phyloP scores from a whole-genome alignment of 2,888 invertebrate species.

The Papilio gigon region DNA sequence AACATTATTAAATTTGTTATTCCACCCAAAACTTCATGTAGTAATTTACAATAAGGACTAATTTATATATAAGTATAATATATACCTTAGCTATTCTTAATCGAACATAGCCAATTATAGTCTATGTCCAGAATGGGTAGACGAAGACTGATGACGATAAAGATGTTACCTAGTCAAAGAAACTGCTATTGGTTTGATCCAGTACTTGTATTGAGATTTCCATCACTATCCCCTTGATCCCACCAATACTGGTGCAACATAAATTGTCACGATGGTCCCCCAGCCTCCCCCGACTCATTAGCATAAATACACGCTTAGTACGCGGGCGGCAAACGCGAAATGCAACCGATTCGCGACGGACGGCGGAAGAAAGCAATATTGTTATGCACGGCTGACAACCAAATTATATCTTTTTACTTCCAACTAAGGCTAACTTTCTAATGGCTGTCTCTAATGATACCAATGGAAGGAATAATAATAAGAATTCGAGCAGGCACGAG shows the following conservation, averaged over 20 bases:
- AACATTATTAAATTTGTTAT: too few species aligned
- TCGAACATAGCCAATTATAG: too few species aligned
- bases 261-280: slow-evolving; percentile 68
- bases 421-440: slow-evolving; percentile 34
- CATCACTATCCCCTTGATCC: slow-evolving; percentile 50
- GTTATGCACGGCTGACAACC: slow-evolving; percentile 36
- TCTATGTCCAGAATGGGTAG: too few species aligned
- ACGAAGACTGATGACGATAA: not conserved
- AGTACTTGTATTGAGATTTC: slow-evolving; percentile 43
- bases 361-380: slow-evolving; percentile 35
- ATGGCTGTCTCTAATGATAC: slow-evolving; percentile 21
- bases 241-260: slow-evolving; percentile 62
- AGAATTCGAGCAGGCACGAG: too few species aligned
- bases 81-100: too few species aligned
- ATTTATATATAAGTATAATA: too few species aligned
- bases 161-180: not conserved
- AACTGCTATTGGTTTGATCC: slow-evolving; percentile 9
- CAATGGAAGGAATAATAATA: slow-evolving; percentile 25
- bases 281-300: slow-evolving; percentile 49
- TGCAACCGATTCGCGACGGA: slow-evolving; percentile 25
- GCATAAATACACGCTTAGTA: slow-evolving; percentile 47
- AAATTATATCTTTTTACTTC: slow-evolving; percentile 35
- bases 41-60: too few species aligned
- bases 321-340: slow-evolving; percentile 44
- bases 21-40: too few species aligned